Percentiles rank a stretch among this genome's conserved stretches.
phyloP scores from a whole-genome alignment of 2,797 vertebrate species.

The Coranthus polyacanthus region DNA sequence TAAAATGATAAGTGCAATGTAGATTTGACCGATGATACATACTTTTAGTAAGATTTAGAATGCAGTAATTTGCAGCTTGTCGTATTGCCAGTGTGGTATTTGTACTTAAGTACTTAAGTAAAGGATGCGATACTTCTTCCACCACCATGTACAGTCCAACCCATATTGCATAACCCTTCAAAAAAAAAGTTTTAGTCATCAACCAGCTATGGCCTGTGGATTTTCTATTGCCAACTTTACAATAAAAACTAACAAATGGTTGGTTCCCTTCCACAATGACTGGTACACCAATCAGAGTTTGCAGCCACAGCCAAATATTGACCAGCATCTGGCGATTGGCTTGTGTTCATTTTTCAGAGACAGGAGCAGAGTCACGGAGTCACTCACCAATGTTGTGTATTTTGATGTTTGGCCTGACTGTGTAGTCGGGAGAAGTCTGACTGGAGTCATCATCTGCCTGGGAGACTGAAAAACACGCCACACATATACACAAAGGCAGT shows the following conservation, averaged over 20 bases:
- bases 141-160: neutral
- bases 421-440: conserved; percentile 93
- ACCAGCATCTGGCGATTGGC: conserved; percentile 33
- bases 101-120: no score
- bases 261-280: conserved; percentile 37
- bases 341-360: conserved; percentile 15
- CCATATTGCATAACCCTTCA: conserved; percentile 6
- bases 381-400: conserved; percentile 95
- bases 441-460: conserved; percentile 92
- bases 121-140: neutral
- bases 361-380: conserved; percentile 9
- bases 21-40: no score
- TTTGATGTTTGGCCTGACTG: conserved; percentile 94
- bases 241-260: conserved; percentile 34
- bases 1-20: no score
- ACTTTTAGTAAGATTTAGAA: no score
- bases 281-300: conserved; percentile 30
- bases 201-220: conserved; percentile 24
- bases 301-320: conserved; percentile 43
- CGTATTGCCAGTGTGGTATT: no score
- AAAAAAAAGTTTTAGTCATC: conserved; percentile 38
- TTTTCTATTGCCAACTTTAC: conserved; percentile 24
- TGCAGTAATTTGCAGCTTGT: no score
- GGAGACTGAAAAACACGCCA: conserved; percentile 83
- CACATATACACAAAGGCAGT: conserved; percentile 16